Conservation (phyloP, 2,797 vertebrate species). For the Typhlichthys eigenmanni region DNA sequence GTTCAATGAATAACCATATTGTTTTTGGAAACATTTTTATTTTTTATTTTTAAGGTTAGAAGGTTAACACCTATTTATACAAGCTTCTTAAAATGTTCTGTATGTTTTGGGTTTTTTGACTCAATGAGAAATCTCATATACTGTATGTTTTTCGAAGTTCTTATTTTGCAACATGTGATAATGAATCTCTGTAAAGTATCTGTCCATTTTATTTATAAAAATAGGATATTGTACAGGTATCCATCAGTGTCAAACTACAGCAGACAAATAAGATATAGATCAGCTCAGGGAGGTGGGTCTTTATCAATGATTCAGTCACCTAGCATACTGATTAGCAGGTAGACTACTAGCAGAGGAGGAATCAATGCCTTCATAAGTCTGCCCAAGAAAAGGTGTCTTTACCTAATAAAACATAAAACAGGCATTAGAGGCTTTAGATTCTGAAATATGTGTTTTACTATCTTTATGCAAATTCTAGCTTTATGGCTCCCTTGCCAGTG, state of each 20-base stretch:
- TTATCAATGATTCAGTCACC: slow-evolving; percentile 74
- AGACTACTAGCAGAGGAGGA: slow-evolving; percentile 55
- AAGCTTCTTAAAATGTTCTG: no score
- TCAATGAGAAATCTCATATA: no score
- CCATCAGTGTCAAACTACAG: slow-evolving; percentile 62
- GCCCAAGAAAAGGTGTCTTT: slow-evolving; percentile 65
- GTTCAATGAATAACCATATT: no score
- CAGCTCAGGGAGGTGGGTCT: slow-evolving; percentile 57
- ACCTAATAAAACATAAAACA: slow-evolving; percentile 63
- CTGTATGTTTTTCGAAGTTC: no score
- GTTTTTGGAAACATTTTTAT: no score
- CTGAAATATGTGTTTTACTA: slow-evolving; percentile 31
- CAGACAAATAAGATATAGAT: slow-evolving; percentile 79
- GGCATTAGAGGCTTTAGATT: slow-evolving; percentile 44
- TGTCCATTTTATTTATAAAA: slow-evolving; percentile 73
- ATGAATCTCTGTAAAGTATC: slow-evolving; percentile 58
- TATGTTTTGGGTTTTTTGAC: no score
- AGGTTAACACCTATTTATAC: no score
- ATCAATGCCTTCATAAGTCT: slow-evolving; percentile 78
- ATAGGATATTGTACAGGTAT: slow-evolving; percentile 63
- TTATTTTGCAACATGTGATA: slow-evolving; percentile 19
- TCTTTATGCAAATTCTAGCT: slow-evolving; percentile 36
- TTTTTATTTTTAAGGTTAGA: no score
- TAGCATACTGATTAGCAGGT: slow-evolving; percentile 77
- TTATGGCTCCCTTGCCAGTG: slow-evolving; percentile 25